Evolutionary conservation across 2,888 invertebrate genomes (phyloP).

Genomic region (Parapristionchus giblindavisi): DNA sequence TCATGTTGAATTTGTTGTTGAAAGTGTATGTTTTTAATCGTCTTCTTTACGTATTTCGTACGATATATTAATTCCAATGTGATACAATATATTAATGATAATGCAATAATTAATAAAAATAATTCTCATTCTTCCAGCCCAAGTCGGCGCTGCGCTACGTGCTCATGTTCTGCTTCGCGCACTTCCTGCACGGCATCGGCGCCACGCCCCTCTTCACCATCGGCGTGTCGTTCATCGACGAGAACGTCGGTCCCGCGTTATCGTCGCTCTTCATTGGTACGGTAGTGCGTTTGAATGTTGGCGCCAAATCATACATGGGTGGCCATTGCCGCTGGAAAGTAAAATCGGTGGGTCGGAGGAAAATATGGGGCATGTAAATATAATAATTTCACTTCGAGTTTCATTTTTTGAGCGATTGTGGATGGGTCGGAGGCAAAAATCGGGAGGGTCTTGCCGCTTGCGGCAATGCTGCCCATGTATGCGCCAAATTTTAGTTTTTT

Average conservation of each 20-base stretch:
- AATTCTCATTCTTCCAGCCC: slow-evolving; percentile 40
- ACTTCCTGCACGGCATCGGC: slow-evolving; percentile 86
- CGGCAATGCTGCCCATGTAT: too few species aligned
- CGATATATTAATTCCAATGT: too few species aligned
- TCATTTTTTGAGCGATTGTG: not conserved
- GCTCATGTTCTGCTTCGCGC: slow-evolving; percentile 81
- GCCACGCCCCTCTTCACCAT: slow-evolving; percentile 88
- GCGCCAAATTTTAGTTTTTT: not conserved
- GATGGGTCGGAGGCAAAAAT: too few species aligned
- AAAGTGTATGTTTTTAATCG: too few species aligned
- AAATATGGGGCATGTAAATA: too few species aligned
- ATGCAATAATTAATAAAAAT: too few species aligned
- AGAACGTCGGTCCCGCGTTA: slow-evolving; percentile 77
- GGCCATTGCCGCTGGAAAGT: not conserved
- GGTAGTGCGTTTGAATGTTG: slow-evolving; percentile 69
- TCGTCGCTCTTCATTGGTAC: slow-evolving; percentile 74
- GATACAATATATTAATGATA: not conserved
- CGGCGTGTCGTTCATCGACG: slow-evolving; percentile 87
- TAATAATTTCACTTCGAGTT: too few species aligned
- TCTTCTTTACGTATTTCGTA: too few species aligned
- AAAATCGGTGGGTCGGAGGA: not conserved
- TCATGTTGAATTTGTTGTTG: too few species aligned
- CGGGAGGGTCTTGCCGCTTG: too few species aligned
- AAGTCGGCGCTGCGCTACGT: slow-evolving; percentile 61
- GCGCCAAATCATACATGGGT: not conserved